Evolutionary conservation across 2,888 invertebrate genomes (phyloP).

Genomic region (Nephrocerus scutellatus): DNA sequence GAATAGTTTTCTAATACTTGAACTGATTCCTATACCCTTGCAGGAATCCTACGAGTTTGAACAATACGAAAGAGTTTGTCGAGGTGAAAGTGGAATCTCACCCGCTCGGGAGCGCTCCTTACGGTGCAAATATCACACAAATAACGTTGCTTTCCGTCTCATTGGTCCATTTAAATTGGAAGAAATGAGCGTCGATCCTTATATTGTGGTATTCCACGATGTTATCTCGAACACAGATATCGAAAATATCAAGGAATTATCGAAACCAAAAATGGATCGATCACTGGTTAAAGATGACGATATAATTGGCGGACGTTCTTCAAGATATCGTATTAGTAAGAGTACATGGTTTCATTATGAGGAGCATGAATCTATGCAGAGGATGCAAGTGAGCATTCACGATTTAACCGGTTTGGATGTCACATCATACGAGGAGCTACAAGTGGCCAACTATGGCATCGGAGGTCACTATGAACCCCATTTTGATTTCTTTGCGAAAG

Average conservation of each 20-base stretch:
- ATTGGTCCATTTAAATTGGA: slow-evolving; percentile 50
- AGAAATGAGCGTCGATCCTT: slow-evolving; percentile 50
- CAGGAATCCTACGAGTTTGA: slow-evolving; percentile 34
- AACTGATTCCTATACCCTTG: background rate
- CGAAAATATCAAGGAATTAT: slow-evolving; percentile 50
- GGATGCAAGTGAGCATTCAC: slow-evolving; percentile 64
- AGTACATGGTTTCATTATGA: slow-evolving; percentile 50
- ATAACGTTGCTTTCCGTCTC: slow-evolving; percentile 23
- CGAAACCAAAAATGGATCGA: slow-evolving; percentile 49
- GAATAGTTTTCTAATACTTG: too few species aligned
- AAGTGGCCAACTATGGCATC: slow-evolving; percentile 97
- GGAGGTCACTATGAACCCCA: slow-evolving; percentile 99
- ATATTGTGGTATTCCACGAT: slow-evolving; percentile 53
- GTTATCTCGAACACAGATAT: slow-evolving; percentile 54
- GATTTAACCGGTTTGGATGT: slow-evolving; percentile 55
- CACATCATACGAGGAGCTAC: slow-evolving; percentile 75
- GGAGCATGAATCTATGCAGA: slow-evolving; percentile 27
- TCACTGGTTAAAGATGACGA: slow-evolving; percentile 77
- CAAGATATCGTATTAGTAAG: slow-evolving; percentile 65
- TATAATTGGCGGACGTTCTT: slow-evolving; percentile 56
- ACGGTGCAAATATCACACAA: slow-evolving; percentile 32
- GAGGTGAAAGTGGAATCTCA: slow-evolving; percentile 30
- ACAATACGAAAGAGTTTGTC: slow-evolving; percentile 47
- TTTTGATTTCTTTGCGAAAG: slow-evolving; percentile 61
- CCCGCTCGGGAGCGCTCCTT: slow-evolving; percentile 29